Conservation (phyloP, 2,888 invertebrate genomes). For the Hermaeophaga mercurialis region DNA sequence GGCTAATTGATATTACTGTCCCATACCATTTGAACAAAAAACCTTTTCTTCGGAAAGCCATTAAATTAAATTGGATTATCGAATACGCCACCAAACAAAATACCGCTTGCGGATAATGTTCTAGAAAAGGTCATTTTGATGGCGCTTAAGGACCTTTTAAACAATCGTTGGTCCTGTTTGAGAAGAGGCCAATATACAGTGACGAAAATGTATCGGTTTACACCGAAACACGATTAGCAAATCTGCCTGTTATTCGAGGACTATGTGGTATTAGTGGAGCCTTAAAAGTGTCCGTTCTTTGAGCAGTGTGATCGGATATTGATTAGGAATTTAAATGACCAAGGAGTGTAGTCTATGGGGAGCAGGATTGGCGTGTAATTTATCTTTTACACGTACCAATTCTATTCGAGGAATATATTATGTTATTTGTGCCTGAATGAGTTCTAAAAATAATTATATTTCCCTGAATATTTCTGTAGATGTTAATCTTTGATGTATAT, state of each 20-base stretch:
- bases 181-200: not conserved
- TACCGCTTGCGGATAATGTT: not conserved
- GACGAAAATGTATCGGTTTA: constrained; percentile 20
- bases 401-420: no score
- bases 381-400: no score
- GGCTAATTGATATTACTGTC: no score
- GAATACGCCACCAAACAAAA: not conserved
- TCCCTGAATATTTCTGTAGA: no score
- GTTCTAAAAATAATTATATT: no score
- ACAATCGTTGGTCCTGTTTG: not conserved
- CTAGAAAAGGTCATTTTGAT: not conserved
- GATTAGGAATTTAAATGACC: no score
- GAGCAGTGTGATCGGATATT: constrained; percentile 15
- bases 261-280: constrained; percentile 19
- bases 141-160: constrained; percentile 4
- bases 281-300: constrained; percentile 29
- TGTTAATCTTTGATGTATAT: no score
- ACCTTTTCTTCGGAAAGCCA: not conserved
- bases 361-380: no score
- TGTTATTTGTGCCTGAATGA: no score
- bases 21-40: no score
- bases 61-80: not conserved
- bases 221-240: constrained; percentile 24
- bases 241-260: constrained; percentile 24
- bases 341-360: no score